phyloP scores from a whole-genome alignment of 2,113 vertebrate genomes.

The Jacana jacana region DNA sequence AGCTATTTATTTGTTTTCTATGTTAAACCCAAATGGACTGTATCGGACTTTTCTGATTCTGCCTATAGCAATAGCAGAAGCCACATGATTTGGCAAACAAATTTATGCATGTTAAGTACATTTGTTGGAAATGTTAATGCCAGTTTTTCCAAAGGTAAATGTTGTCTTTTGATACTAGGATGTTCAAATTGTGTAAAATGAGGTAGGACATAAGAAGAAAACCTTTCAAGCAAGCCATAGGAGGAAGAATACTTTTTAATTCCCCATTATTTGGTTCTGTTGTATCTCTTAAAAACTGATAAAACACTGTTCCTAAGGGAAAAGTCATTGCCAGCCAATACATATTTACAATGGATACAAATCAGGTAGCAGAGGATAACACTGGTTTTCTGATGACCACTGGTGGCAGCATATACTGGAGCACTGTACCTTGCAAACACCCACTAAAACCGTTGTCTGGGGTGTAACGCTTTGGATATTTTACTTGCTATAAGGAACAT shows the following conservation, averaged over 20 bases:
- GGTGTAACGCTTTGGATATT: background rate
- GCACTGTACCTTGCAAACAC: background rate
- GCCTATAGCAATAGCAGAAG: background rate
- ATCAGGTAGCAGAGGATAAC: background rate
- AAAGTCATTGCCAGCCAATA: background rate
- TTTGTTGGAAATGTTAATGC: background rate
- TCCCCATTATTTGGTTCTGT: background rate
- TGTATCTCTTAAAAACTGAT: background rate
- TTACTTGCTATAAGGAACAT: background rate
- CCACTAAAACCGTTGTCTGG: rapidly evolving
- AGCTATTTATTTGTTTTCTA: background rate
- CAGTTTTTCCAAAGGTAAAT: background rate
- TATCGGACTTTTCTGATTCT: background rate
- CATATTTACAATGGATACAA: background rate
- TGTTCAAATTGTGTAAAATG: background rate
- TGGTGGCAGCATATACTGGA: background rate
- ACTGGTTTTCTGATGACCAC: background rate
- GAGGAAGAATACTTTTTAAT: background rate
- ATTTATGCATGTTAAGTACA: background rate
- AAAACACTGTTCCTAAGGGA: background rate
- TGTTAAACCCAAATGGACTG: background rate
- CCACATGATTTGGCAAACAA: background rate
- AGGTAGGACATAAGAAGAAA: background rate
- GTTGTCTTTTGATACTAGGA: background rate
- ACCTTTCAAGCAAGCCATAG: background rate